Percentiles rank a stretch among this genome's conserved stretches.
These are phyloP conservation scores for Psittacula derbiana DNA, from an alignment of 2,797 vertebrate species.

Conservation along the genomic window DNA sequence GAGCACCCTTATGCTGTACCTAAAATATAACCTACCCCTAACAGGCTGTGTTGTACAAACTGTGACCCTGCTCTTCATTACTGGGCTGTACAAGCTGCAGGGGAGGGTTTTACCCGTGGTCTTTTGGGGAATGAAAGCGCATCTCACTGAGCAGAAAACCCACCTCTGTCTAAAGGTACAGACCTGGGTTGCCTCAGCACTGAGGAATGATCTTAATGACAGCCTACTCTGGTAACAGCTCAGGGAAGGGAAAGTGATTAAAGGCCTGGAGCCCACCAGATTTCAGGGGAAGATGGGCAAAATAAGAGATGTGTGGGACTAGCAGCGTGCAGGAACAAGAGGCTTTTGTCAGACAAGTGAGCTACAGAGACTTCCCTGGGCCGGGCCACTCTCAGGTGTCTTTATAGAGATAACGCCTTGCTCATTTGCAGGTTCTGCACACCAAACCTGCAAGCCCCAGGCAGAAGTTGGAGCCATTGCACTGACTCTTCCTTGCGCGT, in stretches of 20 bases:
- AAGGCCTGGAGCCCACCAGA: not conserved
- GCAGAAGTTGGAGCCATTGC: not conserved
- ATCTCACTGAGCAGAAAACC: not conserved
- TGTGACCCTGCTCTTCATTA: not conserved
- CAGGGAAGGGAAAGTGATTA: not conserved
- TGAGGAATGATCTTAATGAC: not conserved
- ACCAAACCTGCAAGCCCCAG: accelerated
- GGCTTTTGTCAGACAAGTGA: not conserved
- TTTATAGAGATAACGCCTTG: not conserved
- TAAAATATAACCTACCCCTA: not conserved
- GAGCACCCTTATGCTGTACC: not conserved
- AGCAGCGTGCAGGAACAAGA: not conserved
- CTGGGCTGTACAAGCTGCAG: not conserved
- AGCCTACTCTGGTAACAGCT: not conserved
- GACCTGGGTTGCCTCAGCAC: not conserved
- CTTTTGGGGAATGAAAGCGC: not conserved
- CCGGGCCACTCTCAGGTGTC: not conserved
- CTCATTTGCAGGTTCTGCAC: not conserved
- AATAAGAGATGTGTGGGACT: not conserved
- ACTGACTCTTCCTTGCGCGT: not conserved
- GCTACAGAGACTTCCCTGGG: not conserved
- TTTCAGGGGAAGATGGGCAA: not conserved
- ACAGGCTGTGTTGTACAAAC: not conserved
- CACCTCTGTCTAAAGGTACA: not conserved
- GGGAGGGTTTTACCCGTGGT: not conserved